phyloP scores from a whole-genome alignment of 2,888 invertebrate genomes.

The Agrotis exclamationis region DNA sequence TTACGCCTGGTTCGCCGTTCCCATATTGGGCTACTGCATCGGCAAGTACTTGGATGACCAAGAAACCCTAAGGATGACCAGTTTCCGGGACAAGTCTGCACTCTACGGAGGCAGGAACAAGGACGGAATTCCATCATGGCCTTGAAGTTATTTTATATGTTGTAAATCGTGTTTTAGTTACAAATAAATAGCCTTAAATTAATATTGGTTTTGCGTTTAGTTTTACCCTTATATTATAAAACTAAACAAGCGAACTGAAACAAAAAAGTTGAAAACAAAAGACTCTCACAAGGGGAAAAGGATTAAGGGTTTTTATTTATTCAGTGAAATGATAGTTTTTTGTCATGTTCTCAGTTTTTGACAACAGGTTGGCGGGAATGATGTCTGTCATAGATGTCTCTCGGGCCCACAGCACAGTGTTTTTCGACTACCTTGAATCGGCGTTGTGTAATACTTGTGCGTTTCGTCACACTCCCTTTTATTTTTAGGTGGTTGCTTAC shows the following conservation, averaged over 20 bases:
- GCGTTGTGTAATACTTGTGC: too few species aligned
- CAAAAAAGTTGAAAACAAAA: neutral
- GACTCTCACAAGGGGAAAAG: too few species aligned
- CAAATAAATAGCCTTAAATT: constrained; percentile 21
- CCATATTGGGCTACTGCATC: constrained; percentile 90
- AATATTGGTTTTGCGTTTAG: neutral
- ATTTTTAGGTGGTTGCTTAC: too few species aligned
- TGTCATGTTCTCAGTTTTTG: too few species aligned
- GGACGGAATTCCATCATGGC: constrained; percentile 95
- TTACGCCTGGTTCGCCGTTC: constrained; percentile 88
- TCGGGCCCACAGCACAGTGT: too few species aligned
- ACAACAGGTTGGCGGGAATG: too few species aligned
- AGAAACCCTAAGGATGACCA: constrained; percentile 94
- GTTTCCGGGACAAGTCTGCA: constrained; percentile 95
- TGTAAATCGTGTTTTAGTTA: constrained; percentile 22
- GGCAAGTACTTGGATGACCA: constrained; percentile 93
- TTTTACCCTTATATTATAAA: neutral
- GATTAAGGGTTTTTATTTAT: too few species aligned
- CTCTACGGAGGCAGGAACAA: constrained; percentile 93
- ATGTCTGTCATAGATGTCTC: too few species aligned
- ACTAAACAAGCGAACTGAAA: too few species aligned
- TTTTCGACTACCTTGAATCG: too few species aligned
- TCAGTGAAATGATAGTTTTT: too few species aligned
- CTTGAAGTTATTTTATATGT: constrained; percentile 76
- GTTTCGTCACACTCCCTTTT: too few species aligned